Conservation (phyloP, 2,797 vertebrate species). For the Halcyon leucocephala region DNA sequence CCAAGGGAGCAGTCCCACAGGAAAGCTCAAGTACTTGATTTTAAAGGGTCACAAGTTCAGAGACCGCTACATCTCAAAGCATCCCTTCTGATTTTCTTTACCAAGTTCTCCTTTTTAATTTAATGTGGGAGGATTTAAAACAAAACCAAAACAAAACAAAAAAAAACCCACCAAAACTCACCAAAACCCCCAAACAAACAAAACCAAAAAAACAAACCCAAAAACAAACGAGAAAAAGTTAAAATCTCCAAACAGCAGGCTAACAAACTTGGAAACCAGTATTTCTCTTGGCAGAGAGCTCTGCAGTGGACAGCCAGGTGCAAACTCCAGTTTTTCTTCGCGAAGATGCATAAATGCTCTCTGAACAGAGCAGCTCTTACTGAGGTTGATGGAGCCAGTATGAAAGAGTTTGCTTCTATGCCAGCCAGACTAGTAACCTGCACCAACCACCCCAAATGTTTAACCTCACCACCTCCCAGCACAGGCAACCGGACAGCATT, state of each 20-base stretch:
- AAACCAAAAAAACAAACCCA: not conserved
- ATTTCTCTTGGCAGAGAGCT: slow-evolving; percentile 45
- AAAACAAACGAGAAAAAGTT: not conserved
- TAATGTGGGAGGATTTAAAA: slow-evolving; percentile 15
- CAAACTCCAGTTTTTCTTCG: slow-evolving; percentile 48
- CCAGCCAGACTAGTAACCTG: not conserved
- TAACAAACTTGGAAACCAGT: slow-evolving; percentile 24
- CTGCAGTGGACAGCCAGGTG: slow-evolving; percentile 21
- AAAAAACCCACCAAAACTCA: not conserved
- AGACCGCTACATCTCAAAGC: slow-evolving; percentile 31
- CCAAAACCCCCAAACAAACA: not conserved
- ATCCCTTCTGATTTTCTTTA: slow-evolving; percentile 23
- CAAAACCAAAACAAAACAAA: not conserved
- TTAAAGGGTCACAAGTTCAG: slow-evolving; percentile 57
- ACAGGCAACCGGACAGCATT: not conserved
- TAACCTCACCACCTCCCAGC: not conserved
- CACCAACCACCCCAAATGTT: not conserved
- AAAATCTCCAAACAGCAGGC: slow-evolving; percentile 8
- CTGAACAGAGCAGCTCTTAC: not conserved
- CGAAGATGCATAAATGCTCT: not conserved
- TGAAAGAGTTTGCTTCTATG: not conserved
- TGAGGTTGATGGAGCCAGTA: not conserved
- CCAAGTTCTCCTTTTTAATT: slow-evolving; percentile 22
- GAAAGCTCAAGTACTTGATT: slow-evolving; percentile 26
- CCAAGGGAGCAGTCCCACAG: not conserved